Conservation (phyloP, 2,888 invertebrate genomes). For the Microdon myrmicae region DNA sequence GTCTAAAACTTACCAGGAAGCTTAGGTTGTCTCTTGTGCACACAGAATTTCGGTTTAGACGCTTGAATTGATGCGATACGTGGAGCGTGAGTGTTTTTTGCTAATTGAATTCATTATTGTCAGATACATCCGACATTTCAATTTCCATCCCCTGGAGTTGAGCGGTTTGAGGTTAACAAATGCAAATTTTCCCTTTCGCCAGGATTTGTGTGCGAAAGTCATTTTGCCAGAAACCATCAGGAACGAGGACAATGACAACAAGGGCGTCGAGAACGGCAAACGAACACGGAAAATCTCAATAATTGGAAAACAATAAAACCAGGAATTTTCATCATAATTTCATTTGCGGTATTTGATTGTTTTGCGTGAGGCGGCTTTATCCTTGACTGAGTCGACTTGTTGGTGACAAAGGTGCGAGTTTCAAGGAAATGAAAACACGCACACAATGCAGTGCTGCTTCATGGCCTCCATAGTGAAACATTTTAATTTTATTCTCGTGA, state of each 20-base stretch:
- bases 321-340: conserved; percentile 52
- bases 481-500: conserved; percentile 35
- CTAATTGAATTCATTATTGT: conserved; percentile 52
- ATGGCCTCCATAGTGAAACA: conserved; percentile 25
- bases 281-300: conserved; percentile 37
- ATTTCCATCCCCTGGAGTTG: conserved; percentile 19
- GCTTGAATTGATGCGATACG: conserved; percentile 43
- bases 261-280: conserved; percentile 6
- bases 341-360: conserved; percentile 52
- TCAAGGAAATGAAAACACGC: conserved; percentile 14
- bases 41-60: conserved; percentile 6
- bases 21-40: neutral
- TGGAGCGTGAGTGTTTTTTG: conserved; percentile 50
- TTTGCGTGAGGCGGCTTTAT: conserved; percentile 24
- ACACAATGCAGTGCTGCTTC: conserved; percentile 15
- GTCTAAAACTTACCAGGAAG: neutral
- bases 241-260: too few species aligned
- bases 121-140: conserved; percentile 51
- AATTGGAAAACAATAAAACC: conserved; percentile 52
- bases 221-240: conserved; percentile 8
- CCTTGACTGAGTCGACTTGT: conserved; percentile 12
- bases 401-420: conserved; percentile 19
- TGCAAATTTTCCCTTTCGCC: conserved; percentile 35
- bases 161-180: conserved; percentile 16
- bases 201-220: conserved; percentile 22